A percentile compares a stretch with the other conserved stretches of the same genome.
Evolutionary conservation across 1,140 invertebrate species (phyloP).

Genomic region (Eumeta japonica): DNA sequence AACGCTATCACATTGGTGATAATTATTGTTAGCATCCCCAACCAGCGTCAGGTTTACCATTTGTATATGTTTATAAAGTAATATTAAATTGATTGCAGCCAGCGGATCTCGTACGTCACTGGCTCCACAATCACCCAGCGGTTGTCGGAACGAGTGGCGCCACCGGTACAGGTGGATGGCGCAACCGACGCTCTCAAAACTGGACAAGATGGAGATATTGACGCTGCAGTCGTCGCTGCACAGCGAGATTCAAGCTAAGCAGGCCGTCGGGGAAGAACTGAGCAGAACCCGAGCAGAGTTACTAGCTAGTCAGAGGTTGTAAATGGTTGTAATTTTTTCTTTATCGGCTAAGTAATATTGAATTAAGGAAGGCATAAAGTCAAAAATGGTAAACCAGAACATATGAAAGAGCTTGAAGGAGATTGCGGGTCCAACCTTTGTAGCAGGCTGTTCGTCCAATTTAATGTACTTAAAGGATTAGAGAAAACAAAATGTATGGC

Average conservation of each 20-base stretch:
- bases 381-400: not conserved
- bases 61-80: too few relatives aligned
- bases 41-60: too few relatives aligned
- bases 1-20: too few relatives aligned
- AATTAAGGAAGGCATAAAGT: too few relatives aligned
- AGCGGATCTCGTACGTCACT: conserved; percentile 17
- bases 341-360: too few relatives aligned
- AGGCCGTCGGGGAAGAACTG: conserved; percentile 90
- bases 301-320: conserved; percentile 90
- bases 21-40: too few relatives aligned
- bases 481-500: conserved; percentile 4
- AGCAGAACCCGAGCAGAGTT: conserved; percentile 87
- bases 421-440: too few relatives aligned
- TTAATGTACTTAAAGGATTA: conserved; percentile 1
- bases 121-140: conserved; percentile 19
- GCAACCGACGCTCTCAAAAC: conserved; percentile 93
- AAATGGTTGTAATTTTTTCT: conserved; percentile 23
- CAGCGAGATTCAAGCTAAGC: conserved; percentile 97
- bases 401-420: too few relatives aligned
- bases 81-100: conserved; percentile 23
- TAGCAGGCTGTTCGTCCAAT: too few relatives aligned
- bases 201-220: conserved; percentile 97
- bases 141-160: conserved; percentile 45
- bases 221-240: conserved; percentile 96
- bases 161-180: conserved; percentile 70